phyloP scores from a whole-genome alignment of 2,888 invertebrate species.

The Spodoptera picta region DNA sequence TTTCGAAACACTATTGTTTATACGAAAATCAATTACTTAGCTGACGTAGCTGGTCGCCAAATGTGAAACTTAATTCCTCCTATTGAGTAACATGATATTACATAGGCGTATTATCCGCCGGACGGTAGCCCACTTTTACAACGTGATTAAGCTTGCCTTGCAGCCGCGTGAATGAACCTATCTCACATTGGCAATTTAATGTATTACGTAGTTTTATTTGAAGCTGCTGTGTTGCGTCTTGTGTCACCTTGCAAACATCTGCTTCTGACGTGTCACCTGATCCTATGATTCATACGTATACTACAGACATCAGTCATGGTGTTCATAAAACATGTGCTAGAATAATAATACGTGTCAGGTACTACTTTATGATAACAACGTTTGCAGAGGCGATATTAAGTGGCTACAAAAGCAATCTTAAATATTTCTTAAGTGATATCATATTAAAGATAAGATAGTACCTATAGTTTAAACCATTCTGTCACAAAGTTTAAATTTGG shows the following conservation, averaged over 20 bases:
- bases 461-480: constrained; percentile 4
- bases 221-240: constrained; percentile 49
- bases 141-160: constrained; percentile 41
- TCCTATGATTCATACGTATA: constrained; percentile 50
- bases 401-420: constrained; percentile 25
- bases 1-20: constrained; percentile 83
- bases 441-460: constrained; percentile 36
- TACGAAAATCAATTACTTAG: constrained; percentile 79
- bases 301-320: constrained; percentile 31
- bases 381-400: constrained; percentile 27
- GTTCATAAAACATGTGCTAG: constrained; percentile 17
- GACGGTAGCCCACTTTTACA: constrained; percentile 44
- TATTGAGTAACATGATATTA: constrained; percentile 73
- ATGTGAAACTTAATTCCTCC: constrained; percentile 77
- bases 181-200: constrained; percentile 42
- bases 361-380: constrained; percentile 23
- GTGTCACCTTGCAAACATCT: constrained; percentile 45
- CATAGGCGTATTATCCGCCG: constrained; percentile 65
- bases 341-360: constrained; percentile 11
- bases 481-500: constrained; percentile 15
- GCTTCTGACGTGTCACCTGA: constrained; percentile 50
- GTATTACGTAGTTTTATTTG: constrained; percentile 48
- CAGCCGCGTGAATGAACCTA: constrained; percentile 53
- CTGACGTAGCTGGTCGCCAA: constrained; percentile 50
- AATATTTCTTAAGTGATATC: constrained; percentile 35